These are phyloP conservation scores for Aphyosemion australe DNA, from an alignment of 2,113 vertebrate genomes.

Conservation along the genomic window DNA sequence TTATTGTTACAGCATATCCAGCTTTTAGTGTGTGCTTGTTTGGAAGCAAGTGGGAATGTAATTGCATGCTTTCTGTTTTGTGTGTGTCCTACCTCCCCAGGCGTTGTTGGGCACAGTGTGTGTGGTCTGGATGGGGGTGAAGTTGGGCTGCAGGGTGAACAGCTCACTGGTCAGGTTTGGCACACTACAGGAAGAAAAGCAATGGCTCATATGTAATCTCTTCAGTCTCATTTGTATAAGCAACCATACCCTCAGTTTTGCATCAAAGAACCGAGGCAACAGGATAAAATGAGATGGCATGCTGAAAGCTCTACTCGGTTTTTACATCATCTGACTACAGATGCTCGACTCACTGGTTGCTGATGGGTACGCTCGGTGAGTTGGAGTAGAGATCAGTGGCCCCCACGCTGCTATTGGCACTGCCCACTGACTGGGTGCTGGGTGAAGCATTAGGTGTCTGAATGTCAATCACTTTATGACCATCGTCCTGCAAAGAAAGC, in stretches of 20 bases:
- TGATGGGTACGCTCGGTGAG: conserved; percentile 81
- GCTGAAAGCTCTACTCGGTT: background rate
- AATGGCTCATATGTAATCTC: conserved; percentile 10
- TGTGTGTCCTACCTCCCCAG: conserved; percentile 86
- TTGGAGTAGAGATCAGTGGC: conserved; percentile 85
- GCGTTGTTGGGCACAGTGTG: conserved; percentile 87
- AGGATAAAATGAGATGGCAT: background rate
- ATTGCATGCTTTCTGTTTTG: conserved; percentile 9
- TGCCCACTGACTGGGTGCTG: conserved; percentile 88
- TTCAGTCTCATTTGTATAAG: conserved; percentile 15
- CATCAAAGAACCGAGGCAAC: background rate
- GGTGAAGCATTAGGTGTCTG: conserved; percentile 88
- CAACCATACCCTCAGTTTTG: conserved; percentile 6
- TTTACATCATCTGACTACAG: background rate
- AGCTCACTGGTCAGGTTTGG: conserved; percentile 90
- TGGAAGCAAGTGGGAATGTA: conserved; percentile 21
- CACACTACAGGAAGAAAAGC: conserved; percentile 77
- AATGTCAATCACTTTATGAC: conserved; percentile 85
- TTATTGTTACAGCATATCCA: conserved; percentile 22
- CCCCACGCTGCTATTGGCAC: conserved; percentile 82
- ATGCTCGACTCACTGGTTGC: conserved; percentile 82
- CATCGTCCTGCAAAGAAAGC: conserved; percentile 80
- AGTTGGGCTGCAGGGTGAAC: conserved; percentile 89
- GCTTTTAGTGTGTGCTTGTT: conserved; percentile 8
- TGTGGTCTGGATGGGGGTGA: conserved; percentile 88